These are phyloP conservation scores for Octonoba sinensis DNA, from an alignment of 2,888 invertebrate genomes.

Conservation along the genomic window DNA sequence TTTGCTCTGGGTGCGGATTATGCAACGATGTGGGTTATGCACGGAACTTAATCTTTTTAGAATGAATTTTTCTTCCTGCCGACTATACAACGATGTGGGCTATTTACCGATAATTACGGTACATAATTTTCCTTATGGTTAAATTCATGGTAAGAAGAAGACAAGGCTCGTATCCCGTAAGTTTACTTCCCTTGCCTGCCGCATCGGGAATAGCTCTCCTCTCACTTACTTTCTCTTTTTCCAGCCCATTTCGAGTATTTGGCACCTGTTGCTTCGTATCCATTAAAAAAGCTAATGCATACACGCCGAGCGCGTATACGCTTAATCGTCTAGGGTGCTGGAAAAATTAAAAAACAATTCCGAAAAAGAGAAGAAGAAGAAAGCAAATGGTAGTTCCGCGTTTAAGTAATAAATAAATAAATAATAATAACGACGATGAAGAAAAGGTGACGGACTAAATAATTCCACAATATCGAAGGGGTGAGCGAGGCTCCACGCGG, in stretches of 20 bases:
- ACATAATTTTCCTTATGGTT: too few relatives aligned
- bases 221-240: too few relatives aligned
- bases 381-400: constrained; percentile 39
- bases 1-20: too few relatives aligned
- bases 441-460: constrained; percentile 1
- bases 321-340: not conserved
- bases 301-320: constrained; percentile 3
- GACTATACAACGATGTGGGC: too few relatives aligned
- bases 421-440: constrained; percentile 30
- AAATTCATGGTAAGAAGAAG: too few relatives aligned
- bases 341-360: constrained; percentile 7
- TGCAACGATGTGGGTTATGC: too few relatives aligned
- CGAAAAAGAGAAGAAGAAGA: not conserved
- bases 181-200: too few relatives aligned
- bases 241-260: not conserved
- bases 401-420: constrained; percentile 38
- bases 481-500: not conserved
- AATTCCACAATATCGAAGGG: constrained; percentile 23
- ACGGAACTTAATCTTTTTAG: too few relatives aligned
- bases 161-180: too few relatives aligned
- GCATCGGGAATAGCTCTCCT: too few relatives aligned
- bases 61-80: too few relatives aligned
- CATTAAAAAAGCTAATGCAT: constrained; percentile 27
- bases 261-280: constrained; percentile 49
- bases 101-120: too few relatives aligned